Percentiles rank a stretch among this genome's conserved stretches.
Evolutionary conservation across 30 jellyfish, hydroid and myxozoan genomes (phyloP).

Genomic region (Aurelia aurita complex sp. Pacific): DNA sequence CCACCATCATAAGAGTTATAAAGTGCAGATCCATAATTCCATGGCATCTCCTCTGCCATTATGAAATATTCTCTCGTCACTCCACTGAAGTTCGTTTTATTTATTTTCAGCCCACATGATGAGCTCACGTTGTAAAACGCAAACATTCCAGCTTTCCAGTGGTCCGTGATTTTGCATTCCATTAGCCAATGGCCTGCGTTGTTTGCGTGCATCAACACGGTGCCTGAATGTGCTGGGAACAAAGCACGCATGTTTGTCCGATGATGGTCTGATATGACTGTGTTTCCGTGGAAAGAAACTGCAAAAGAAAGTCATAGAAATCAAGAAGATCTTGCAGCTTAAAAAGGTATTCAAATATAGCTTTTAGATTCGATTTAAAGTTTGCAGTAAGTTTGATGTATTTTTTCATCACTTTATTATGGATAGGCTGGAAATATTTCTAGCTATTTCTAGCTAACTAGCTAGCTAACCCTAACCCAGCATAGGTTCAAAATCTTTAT

Average conservation of each 20-base stretch:
- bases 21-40: constrained; percentile 43
- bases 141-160: constrained; percentile 57
- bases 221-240: constrained; percentile 74
- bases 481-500: too few species aligned
- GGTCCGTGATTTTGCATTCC: constrained; percentile 40
- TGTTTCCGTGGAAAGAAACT: constrained; percentile 56
- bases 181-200: constrained; percentile 61
- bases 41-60: constrained; percentile 53
- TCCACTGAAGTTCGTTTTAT: constrained; percentile 10
- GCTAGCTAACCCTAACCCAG: too few species aligned
- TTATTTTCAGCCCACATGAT: constrained; percentile 37
- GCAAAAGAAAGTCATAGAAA: background rate
- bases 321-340: background rate
- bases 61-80: constrained; percentile 29
- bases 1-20: constrained; percentile 52
- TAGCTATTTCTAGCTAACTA: too few species aligned
- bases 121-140: constrained; percentile 32
- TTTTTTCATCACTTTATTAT: too few species aligned
- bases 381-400: too few species aligned
- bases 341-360: too few species aligned
- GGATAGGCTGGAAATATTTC: too few species aligned
- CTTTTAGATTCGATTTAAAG: too few species aligned
- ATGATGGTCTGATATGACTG: constrained; percentile 62
- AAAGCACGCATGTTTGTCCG: constrained; percentile 44
- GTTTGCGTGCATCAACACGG: constrained; percentile 42